phyloP scores from a whole-genome alignment of 2,888 invertebrate species.

The Coleophora flavipennella region DNA sequence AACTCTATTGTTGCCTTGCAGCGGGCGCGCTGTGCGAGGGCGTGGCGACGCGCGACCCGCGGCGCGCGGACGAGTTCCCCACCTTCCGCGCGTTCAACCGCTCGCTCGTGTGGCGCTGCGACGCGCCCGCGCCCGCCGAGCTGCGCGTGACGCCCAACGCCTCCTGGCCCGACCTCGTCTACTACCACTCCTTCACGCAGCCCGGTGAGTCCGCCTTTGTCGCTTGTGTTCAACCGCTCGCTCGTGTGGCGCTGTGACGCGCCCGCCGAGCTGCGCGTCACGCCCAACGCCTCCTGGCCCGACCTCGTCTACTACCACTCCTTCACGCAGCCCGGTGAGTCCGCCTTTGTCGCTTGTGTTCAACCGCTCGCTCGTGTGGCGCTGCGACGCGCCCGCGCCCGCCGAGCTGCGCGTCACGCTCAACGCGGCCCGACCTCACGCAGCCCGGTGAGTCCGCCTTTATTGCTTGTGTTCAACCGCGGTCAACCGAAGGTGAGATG shows the following conservation, averaged over 20 bases:
- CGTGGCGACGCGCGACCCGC: slow-evolving; percentile 73
- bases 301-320: slow-evolving; percentile 95
- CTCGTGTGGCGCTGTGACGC: slow-evolving; percentile 79
- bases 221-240: slow-evolving; percentile 72
- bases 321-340: slow-evolving; percentile 85
- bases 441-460: slow-evolving; percentile 75
- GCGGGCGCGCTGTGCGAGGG: slow-evolving; percentile 87
- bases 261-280: slow-evolving; percentile 82
- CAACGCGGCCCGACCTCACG: slow-evolving; percentile 92
- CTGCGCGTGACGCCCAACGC: slow-evolving; percentile 89
- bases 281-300: slow-evolving; percentile 93
- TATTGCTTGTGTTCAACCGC: slow-evolving; percentile 64
- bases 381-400: slow-evolving; percentile 81
- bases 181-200: slow-evolving; percentile 94
- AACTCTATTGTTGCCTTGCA: no score
- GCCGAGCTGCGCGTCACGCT: slow-evolving; percentile 86
- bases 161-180: slow-evolving; percentile 92
- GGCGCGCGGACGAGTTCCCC: slow-evolving; percentile 83
- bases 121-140: slow-evolving; percentile 79
- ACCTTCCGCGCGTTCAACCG: slow-evolving; percentile 90
- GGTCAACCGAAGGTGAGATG: no score
- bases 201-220: slow-evolving; percentile 65
- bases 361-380: slow-evolving; percentile 80
- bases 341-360: not conserved
- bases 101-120: slow-evolving; percentile 80